Conservation (phyloP, 2,113 vertebrate genomes). For the Pomatostomus ruficeps region DNA sequence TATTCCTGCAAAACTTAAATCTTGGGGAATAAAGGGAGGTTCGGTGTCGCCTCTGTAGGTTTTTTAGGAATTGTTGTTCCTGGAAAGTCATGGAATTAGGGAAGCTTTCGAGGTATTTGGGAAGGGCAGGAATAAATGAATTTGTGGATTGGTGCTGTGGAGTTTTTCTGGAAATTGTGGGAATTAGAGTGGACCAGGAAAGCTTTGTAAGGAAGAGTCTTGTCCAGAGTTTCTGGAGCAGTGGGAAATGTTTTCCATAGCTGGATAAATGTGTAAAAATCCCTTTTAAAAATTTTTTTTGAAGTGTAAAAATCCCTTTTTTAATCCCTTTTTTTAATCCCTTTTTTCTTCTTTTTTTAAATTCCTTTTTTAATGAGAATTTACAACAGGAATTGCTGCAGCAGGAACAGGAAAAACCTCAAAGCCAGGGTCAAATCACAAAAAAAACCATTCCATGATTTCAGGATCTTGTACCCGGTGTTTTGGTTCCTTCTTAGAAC, state of each 20-base stretch:
- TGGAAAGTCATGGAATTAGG: neutral
- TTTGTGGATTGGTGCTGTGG: neutral
- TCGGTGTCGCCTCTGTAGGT: neutral
- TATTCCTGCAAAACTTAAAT: neutral
- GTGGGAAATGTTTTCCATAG: neutral
- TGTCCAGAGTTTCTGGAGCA: neutral
- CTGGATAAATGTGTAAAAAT: accelerated
- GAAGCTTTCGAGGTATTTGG: neutral
- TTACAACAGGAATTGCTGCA: neutral
- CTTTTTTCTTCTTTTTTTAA: too few relatives aligned
- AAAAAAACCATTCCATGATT: neutral
- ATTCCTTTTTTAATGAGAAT: too few relatives aligned
- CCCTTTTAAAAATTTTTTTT: too few relatives aligned
- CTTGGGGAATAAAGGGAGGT: neutral
- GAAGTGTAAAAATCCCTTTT: too few relatives aligned
- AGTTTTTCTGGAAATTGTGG: neutral
- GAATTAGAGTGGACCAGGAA: neutral
- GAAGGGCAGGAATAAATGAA: neutral
- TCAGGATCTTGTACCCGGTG: neutral
- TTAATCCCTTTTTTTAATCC: too few relatives aligned
- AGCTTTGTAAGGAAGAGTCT: neutral
- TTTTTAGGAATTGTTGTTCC: neutral
- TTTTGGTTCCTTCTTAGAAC: neutral
- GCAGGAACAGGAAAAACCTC: neutral
- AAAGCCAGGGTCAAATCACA: neutral